Evolutionary conservation across 1,140 invertebrate genomes (phyloP), one percentile per base, ranked within the genome.

Genomic region (Orius laevigatus): DNA sequence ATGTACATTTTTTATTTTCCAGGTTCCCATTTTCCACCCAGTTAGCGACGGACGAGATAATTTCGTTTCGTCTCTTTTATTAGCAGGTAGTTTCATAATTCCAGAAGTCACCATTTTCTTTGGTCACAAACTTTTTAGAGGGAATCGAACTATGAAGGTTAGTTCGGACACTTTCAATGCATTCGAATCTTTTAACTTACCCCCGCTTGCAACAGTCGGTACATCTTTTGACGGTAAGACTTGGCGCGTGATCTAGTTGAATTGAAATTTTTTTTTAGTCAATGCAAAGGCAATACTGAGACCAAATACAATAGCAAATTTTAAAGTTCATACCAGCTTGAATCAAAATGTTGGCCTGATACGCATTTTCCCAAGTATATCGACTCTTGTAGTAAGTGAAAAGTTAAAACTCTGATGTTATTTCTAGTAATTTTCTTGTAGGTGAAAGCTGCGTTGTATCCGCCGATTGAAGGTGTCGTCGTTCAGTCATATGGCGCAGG

Each of bases 101-200:
- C 90, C 92, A 0, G 94, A 98, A 70, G 94, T 96, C 0, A 82
- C 83, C 25, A 73, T 97, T 3, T 89, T 84, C 59, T 98, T 98
- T 59, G 81, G 84, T 18, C 81, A 86, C 56, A 80, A 84, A 59
- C 68, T 98, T 1, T 78, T 89, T 57, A 75, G 94, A 31, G 94
- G 93, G 2, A 98, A 97, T 66, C 73, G 91, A 52, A 84, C 84
- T 0, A 79, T 78, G 3, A 98, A 98, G 67, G 65, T 78, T 0
- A 88, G 86, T 49, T 76, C 82, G 1, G 75, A 73, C 32, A 73
- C 77, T 12, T 74, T 98, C 41, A 78, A 84, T 55, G 93, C 94
- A 0, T 98, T 98, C 61, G 70, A 81, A 54, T 91, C 88, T 0
- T 92, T 89, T 0, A 98, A 98, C 66, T 77, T 81, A 59, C 63